Conservation (phyloP, 2,888 invertebrate genomes). For the Incurvaria masculella region DNA sequence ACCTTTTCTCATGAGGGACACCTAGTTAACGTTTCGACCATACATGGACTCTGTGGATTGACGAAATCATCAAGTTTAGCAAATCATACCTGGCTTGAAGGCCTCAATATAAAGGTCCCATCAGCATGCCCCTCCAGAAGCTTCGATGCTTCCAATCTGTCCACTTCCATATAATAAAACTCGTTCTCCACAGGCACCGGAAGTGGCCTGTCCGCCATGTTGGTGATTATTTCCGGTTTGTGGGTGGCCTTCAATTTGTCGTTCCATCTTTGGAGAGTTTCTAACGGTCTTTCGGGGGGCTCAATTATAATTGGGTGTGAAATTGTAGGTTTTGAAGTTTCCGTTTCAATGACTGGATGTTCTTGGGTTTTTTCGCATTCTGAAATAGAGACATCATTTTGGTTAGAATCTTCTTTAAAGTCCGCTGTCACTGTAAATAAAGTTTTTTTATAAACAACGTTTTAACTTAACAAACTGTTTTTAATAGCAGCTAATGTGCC, state of each 20-base stretch:
- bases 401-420: too few relatives aligned
- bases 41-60: conserved; percentile 1
- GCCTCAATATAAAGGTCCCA: conserved; percentile 57
- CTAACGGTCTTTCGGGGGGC: conserved; percentile 17
- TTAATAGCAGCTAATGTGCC: too few relatives aligned
- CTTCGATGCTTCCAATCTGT: conserved; percentile 49
- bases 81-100: conserved; percentile 47
- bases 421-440: too few relatives aligned
- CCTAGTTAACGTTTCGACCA: conserved; percentile 11
- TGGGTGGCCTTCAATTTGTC: conserved; percentile 16
- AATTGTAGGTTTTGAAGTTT: background rate
- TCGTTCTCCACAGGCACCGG: conserved; percentile 53
- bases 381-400: too few relatives aligned
- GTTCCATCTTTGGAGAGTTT: conserved; percentile 23
- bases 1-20: conserved; percentile 12
- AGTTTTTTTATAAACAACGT: too few relatives aligned
- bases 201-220: conserved; percentile 48
- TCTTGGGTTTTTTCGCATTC: background rate
- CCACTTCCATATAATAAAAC: conserved; percentile 55
- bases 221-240: conserved; percentile 16
- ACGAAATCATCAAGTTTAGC: conserved; percentile 1
- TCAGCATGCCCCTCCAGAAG: conserved; percentile 54
- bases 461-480: too few relatives aligned
- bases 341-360: background rate
- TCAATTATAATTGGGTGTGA: background rate